These are phyloP conservation scores for Corydoras sp. DNA, from an alignment of 2,113 vertebrate genomes.

Conservation along the genomic window DNA sequence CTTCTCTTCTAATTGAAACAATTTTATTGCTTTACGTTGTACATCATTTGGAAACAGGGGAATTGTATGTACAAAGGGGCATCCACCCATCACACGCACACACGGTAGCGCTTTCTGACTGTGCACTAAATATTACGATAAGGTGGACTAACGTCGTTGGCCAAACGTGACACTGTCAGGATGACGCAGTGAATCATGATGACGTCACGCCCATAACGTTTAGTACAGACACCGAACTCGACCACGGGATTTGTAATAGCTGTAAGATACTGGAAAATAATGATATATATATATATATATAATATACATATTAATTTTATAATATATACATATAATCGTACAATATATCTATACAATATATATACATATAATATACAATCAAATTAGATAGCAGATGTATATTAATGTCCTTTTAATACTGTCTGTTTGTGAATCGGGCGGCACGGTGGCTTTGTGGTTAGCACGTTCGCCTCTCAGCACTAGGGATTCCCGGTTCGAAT, in stretches of 20 bases:
- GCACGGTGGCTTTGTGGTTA: too few species aligned
- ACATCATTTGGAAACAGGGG: not conserved
- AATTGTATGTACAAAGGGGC: not conserved
- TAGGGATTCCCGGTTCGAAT: too few species aligned
- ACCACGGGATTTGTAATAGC: not conserved
- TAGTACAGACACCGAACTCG: not conserved
- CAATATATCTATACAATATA: too few species aligned
- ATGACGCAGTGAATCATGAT: not conserved
- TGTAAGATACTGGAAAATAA: not conserved
- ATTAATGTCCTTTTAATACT: too few species aligned
- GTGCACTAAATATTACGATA: not conserved
- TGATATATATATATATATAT: not conserved
- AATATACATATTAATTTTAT: too few species aligned
- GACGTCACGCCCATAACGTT: conserved; percentile 3
- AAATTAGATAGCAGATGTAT: too few species aligned
- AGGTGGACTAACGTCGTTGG: not conserved
- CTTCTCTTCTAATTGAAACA: too few species aligned
- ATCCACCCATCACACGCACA: not conserved
- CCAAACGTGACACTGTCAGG: not conserved
- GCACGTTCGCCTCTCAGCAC: too few species aligned
- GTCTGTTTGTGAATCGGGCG: too few species aligned
- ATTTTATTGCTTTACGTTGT: not conserved
- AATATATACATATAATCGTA: too few species aligned
- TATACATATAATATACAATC: too few species aligned
- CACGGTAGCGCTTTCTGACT: not conserved